Evolutionary conservation across 2,888 invertebrate genomes (phyloP), one percentile per base, ranked within the genome.

Genomic region (Pyrrhosoma nymphula): DNA sequence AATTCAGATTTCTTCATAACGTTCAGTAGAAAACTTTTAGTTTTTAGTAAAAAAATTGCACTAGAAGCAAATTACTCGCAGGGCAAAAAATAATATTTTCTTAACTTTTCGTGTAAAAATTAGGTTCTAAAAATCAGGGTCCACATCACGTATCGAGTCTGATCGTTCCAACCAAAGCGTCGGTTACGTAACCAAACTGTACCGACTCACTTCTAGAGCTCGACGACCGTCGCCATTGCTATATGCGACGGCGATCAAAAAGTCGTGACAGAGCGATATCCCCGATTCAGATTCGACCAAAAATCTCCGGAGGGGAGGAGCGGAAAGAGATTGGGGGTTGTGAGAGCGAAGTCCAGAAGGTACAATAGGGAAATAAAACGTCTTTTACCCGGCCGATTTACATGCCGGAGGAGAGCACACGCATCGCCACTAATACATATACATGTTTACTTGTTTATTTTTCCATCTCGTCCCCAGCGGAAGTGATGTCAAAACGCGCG

Each of bases 401-500:
- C n/a, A 82, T 82, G 82, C 82, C 82, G 35, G 82, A 6, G 30
- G 82, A 30, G 30, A 16, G 82, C 82, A 82, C 35, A 35, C 82
- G 16, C 35, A 82, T 35, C 82, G 35, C 3, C 82, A 35, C 30
- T 30, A 82, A 82, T 35, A 18, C 14, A 82, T 69, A 82, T 16
- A 60, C 16, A 60, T 14, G 20, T 4, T 47, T 47, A n/a, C n/a
- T n/a, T n/a, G n/a, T 8, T 2, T 20, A 60, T 14, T 1, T 60
- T 60, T 60, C 20, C 16, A 60, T 82, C 35, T 82, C 2, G 82
- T 23, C 12, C 30, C 82, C 82, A 35, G 18, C 82, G 82, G 82
- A 82, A 82, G 82, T 82, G 82, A 82, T 82, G 82, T 82, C 82
- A 82, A 82, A 2, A 82, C 82, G 82, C 35, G 82, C 35, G 26